Evolutionary conservation across 92 coral and sea anemone species (phyloP), one percentile per base, ranked within the genome.

Genomic region (Umimayanthus kanabou): DNA sequence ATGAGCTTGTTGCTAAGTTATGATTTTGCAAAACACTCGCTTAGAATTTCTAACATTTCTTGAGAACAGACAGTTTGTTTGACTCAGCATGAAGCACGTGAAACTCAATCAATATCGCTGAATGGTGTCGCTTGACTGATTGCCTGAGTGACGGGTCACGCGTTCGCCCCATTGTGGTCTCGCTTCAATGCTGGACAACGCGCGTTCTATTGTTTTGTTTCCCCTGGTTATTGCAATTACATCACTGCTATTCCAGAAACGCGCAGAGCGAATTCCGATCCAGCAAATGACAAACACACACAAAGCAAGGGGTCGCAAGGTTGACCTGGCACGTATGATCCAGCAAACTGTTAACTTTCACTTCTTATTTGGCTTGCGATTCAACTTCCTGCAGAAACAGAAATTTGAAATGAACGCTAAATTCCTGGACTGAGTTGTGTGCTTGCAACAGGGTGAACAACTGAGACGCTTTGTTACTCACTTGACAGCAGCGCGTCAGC

Each of bases 171-270:
- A 82, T 82, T 69, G 86, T 82, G 23, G 26, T 69, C 85, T 58
- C 75, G 72, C 55, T 47, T 40, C 77, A 39, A 67, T 33, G 86
- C 76, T 65, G 86, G 86, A 82, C 58, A 42, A 39, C 76, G 86
- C 77, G 87, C 78, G 42, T 67, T 5, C 77, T 33, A 69, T 83
- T 83, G 87, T 83, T 69, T 13, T 70, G 78, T 83, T 30, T 25
- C 86, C 86, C 78, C 26, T n/a, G 86, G 86, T 69, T 82, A 69
- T 82, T 70, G 33, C 5, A 70, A 69, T 83, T 83, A 70, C 87
- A 83, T 83, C 87, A 83, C 77, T n/a, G 76, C 39, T 81, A 83
- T 83, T 70, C 67, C 47, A 82, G 77, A 82, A 69, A 82, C 86
- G 86, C 15, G 26, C 53, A 16, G 72, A 64, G 76, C 50, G 66